These are phyloP conservation scores for Aphelenchoides fujianensis DNA, from an alignment of 1,140 invertebrate species.

Conservation along the genomic window DNA sequence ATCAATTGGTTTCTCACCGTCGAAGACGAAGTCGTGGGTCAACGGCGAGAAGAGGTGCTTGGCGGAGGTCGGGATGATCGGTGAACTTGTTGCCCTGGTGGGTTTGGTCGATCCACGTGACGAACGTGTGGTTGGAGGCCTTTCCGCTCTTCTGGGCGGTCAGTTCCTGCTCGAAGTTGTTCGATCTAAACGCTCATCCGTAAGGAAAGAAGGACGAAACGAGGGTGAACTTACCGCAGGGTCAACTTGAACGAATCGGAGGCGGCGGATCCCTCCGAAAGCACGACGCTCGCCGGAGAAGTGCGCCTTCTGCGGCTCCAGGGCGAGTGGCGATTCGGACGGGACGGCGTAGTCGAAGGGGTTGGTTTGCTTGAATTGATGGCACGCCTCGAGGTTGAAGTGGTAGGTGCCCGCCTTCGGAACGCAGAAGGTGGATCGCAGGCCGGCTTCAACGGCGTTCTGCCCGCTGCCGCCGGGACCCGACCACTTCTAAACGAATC, in stretches of 20 bases:
- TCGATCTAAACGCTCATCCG: neutral
- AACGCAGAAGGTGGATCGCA: constrained; percentile 71
- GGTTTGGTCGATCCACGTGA: constrained; percentile 48
- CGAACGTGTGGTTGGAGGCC: constrained; percentile 38
- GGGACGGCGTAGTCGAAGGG: neutral
- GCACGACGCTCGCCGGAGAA: neutral
- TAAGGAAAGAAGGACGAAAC: neutral
- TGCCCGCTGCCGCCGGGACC: constrained; percentile 27
- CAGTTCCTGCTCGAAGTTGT: neutral
- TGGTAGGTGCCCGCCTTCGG: constrained; percentile 71
- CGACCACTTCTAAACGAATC: neutral
- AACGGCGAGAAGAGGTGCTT: constrained; percentile 73
- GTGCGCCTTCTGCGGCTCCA: neutral
- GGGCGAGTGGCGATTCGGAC: neutral
- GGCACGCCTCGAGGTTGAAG: constrained; percentile 77
- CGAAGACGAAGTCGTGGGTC: constrained; percentile 68
- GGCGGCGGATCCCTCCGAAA: neutral
- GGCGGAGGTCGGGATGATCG: constrained; percentile 63
- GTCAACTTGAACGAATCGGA: neutral
- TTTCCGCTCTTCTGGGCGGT: neutral
- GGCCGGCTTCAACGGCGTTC: constrained; percentile 60
- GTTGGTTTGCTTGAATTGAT: constrained; percentile 69
- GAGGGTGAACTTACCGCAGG: neutral
- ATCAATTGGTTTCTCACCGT: constrained; percentile 59
- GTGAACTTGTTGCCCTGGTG: constrained; percentile 63